A percentile compares a stretch with the other conserved stretches of the same genome.
phyloP scores from a whole-genome alignment of 1,140 invertebrate genomes.

The Heliconius congener region DNA sequence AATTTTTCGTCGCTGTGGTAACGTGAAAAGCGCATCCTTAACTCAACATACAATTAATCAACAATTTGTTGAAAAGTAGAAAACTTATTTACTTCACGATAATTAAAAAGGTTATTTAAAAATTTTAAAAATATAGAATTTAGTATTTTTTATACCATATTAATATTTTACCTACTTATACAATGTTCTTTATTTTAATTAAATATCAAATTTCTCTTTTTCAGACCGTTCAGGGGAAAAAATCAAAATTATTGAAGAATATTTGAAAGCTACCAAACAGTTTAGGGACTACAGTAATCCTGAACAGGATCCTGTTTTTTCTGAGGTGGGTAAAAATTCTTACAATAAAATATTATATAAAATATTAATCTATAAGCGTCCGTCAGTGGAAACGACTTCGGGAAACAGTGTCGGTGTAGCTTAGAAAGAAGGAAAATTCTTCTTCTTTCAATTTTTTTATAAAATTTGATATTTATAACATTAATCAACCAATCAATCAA shows the following conservation, averaged over 20 bases:
- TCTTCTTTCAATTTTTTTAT: conserved; percentile 29
- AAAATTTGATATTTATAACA: too few relatives aligned
- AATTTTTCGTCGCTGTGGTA: too few relatives aligned
- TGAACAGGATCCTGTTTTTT: conserved; percentile 92
- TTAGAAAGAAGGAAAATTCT: conserved; percentile 95
- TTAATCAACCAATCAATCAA: neutral
- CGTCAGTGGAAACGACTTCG: conserved; percentile 98
- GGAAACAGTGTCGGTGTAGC: conserved; percentile 93
- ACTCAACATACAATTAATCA: too few relatives aligned
- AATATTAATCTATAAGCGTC: too few relatives aligned
- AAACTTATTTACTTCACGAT: too few relatives aligned
- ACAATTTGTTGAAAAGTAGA: too few relatives aligned
- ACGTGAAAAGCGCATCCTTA: too few relatives aligned
- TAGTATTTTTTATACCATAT: too few relatives aligned
- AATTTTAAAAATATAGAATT: too few relatives aligned
- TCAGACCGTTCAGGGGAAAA: conserved; percentile 91
- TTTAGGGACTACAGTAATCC: conserved; percentile 91
- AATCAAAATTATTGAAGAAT: conserved; percentile 92
- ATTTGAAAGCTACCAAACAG: conserved; percentile 91
- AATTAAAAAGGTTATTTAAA: too few relatives aligned
- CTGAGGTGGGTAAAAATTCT: conserved; percentile 81
- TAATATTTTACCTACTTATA: neutral
- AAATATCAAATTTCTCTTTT: conserved; percentile 33
- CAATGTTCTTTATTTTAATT: neutral
- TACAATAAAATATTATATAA: too few relatives aligned